phyloP scores from a whole-genome alignment of 2,888 invertebrate species.

The Ferdinandea cuprea region DNA sequence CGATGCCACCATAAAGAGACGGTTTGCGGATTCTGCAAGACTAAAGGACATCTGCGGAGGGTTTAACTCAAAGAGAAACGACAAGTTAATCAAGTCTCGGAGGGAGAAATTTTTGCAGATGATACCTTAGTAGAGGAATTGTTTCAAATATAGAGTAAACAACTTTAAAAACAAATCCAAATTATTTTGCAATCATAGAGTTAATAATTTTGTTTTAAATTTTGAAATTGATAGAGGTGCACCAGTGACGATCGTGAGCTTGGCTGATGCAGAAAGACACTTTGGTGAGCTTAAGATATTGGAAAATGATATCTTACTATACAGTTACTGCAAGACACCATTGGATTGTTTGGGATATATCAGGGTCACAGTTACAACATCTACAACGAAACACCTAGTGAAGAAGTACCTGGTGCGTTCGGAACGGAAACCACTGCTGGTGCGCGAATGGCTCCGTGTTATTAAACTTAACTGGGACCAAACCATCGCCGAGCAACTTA shows the following conservation, averaged over 20 bases:
- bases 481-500: background rate
- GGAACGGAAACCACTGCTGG: slow-evolving; percentile 23
- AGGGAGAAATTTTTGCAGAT: slow-evolving; percentile 11
- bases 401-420: slow-evolving; percentile 40
- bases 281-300: slow-evolving; percentile 17
- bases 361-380: slow-evolving; percentile 1
- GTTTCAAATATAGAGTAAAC: slow-evolving; percentile 24
- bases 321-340: slow-evolving; percentile 21
- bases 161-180: background rate
- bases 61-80: slow-evolving; percentile 19
- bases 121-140: slow-evolving; percentile 12
- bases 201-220: slow-evolving; percentile 26
- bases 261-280: slow-evolving; percentile 26
- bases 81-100: slow-evolving; percentile 15
- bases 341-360: slow-evolving; percentile 30
- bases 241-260: slow-evolving; percentile 29
- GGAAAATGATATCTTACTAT: slow-evolving; percentile 17
- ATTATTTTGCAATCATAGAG: slow-evolving; percentile 28
- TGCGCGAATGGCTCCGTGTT: slow-evolving; percentile 38
- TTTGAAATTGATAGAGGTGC: slow-evolving; percentile 34
- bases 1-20: slow-evolving; percentile 15
- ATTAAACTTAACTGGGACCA: slow-evolving; percentile 51
- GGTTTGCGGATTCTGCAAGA: slow-evolving; percentile 14
- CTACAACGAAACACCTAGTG: background rate
- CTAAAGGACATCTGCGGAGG: slow-evolving; percentile 26